Base-by-base conservation (phyloP, 2,113 vertebrate genomes). In the Amphiprion ocellaris region DNA sequence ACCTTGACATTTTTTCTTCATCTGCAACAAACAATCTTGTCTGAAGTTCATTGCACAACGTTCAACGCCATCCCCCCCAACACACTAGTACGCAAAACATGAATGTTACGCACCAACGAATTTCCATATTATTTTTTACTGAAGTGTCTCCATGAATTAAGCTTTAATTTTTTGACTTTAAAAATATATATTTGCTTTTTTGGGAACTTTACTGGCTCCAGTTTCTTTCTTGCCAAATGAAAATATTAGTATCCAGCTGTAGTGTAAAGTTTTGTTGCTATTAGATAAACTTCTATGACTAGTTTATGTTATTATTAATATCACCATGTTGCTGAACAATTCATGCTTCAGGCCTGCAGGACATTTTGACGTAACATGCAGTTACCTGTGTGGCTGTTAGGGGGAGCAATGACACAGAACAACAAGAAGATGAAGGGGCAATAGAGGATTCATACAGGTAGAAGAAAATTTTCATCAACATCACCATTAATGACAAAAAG, bases 361-460 rank as follows among this genome's bases (percentile, higher is more conserved):
- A 10, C 44, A 16, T 64, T 74, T 62, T 71, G 28, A 30, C 52
- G 23, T 21, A 21, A 58, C 61, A 15, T 77, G 77, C 74, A 84
- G 24, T 84, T 61, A 58, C 54, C 12, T 19, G 54, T n/a, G 44
- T 14, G 23, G 23, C 73, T 85, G 76, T 78, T 73, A 81, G 82
- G 53, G 87, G 82, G 82, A 56, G 86, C 80, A 87, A 55, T 71
- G 41, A 62, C 69, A 72, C 79, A 55, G 24, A 54, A 6, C 10
- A 66, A 26, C 50, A 60, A 41, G 3, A 62, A 17, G 12, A 5
- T 26, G 16, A n/a, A 9, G 6, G 16, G 0, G 9, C 28, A 33
- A 3, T 12, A 46, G 23, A 55, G 12, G 17, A 46, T 19, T 14
- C 0, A 39, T 3, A 39, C 52, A 47, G n/a, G 4, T 15, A 4